phyloP scores from a whole-genome alignment of 2,113 vertebrate species.

The Oreochromis niloticus region DNA sequence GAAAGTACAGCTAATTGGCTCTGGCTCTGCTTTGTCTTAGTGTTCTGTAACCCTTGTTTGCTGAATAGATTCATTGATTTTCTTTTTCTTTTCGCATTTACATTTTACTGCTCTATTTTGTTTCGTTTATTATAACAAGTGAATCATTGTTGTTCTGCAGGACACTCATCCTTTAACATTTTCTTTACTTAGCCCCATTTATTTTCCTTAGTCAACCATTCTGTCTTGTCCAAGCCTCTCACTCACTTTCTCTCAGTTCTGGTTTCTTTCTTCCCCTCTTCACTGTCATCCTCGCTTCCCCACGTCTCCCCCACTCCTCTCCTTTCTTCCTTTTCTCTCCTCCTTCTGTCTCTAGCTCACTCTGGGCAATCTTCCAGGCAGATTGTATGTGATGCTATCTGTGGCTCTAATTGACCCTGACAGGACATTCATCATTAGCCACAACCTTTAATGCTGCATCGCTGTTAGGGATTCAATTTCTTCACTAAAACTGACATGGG shows the following conservation, averaged over 20 bases:
- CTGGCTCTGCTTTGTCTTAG: neutral
- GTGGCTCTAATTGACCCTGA: slow-evolving; percentile 64
- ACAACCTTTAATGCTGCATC: slow-evolving; percentile 42
- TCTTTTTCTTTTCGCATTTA: neutral
- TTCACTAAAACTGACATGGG: neutral
- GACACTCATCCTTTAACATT: neutral
- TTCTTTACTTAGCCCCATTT: neutral
- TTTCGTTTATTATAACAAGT: neutral
- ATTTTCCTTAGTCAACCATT: neutral
- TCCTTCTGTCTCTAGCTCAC: neutral
- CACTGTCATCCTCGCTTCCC: neutral
- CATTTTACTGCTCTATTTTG: neutral
- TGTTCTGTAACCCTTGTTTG: neutral
- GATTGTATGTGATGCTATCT: slow-evolving; percentile 43
- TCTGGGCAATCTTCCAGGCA: slow-evolving; percentile 56
- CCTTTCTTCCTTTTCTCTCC: neutral
- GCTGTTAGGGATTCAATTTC: slow-evolving; percentile 10
- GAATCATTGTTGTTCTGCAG: neutral
- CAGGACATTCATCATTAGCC: slow-evolving; percentile 76
- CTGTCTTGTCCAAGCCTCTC: neutral
- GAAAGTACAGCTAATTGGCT: slow-evolving; percentile 4
- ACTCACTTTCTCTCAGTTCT: neutral
- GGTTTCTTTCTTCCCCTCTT: neutral
- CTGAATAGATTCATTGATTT: neutral
- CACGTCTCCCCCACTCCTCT: neutral